Evolutionary conservation across 2,888 invertebrate species (phyloP).

Genomic region (Polietes domitor): DNA sequence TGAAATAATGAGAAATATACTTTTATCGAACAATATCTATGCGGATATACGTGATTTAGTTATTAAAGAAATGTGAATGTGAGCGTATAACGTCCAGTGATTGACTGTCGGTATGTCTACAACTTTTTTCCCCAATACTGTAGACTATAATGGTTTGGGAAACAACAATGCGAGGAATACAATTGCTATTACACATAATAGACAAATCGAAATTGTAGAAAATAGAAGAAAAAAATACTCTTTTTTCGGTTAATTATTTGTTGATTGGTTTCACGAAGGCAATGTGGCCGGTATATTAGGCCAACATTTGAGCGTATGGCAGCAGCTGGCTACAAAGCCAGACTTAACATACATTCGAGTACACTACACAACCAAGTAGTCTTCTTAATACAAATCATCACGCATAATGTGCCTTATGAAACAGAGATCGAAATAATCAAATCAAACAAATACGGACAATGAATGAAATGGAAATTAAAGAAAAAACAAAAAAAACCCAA

Average conservation of each 20-base stretch:
- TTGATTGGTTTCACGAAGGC: not conserved
- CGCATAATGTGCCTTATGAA: not conserved
- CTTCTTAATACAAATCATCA: constrained; percentile 10
- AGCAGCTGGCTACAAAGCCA: not conserved
- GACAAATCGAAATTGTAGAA: not conserved
- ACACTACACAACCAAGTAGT: not conserved
- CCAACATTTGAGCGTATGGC: not conserved
- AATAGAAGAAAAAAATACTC: not conserved
- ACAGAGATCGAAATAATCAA: not conserved
- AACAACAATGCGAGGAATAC: not conserved
- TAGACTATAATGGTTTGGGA: not conserved
- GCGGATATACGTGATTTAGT: constrained; percentile 29
- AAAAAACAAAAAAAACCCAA: not conserved
- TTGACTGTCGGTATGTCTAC: not conserved
- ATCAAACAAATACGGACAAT: not conserved
- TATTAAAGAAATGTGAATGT: not conserved
- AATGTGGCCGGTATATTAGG: not conserved
- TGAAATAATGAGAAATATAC: not conserved
- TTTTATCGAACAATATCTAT: not conserved
- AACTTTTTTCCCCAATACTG: not conserved
- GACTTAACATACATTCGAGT: not conserved
- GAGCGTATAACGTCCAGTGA: not conserved
- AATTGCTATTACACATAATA: not conserved
- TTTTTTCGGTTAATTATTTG: constrained; percentile 28
- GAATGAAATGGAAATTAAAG: constrained; percentile 4